Base-by-base conservation (phyloP, 2,113 vertebrate genomes). In the Salvator merianae region DNA sequence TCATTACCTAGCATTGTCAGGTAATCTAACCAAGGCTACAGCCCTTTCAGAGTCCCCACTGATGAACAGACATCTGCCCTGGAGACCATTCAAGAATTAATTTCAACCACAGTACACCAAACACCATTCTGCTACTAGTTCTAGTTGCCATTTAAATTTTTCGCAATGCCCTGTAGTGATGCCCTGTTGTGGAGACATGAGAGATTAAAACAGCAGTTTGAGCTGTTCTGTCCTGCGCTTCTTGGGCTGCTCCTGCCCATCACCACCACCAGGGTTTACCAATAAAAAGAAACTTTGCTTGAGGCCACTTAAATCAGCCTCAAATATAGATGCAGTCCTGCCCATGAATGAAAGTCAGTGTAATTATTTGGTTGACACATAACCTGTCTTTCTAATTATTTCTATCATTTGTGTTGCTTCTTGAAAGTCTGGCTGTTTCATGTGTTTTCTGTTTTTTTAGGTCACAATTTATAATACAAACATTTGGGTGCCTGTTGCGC, bases 401-500 rank as follows among this genome's bases (percentile, higher is more conserved):
- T 78, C 34, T 75, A 22, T 24, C 18, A 36, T 20, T 32, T 62
- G 86, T 85, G 16, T 32, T 1, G 12, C 1, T 65, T 62, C 66
- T 3, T 77, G 40, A 47, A 69, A 4, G 50, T 8, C 5, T 5
- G 20, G 53, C 24, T 68, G 53, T 80, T 87, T 84, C 34, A 66
- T 74, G 22, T 85, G n/a, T 59, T 59, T 10, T 38, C 85, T 81
- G 88, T 38, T 79, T 86, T 91, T 79, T 94, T 90, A 98, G 97
- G 88, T 88, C 83, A 95, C 92, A 6, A 34, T 95, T 81, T 97
- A 95, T 0, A 88, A 93, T 77, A 77, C 85, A 69, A 86, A 86
- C 84, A 12, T 97, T 55, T 86, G n/a, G 7, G 93, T 98, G 77
- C 96, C 96, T 34, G 8, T 96, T 13, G n/a, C 92, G 65, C 26